These are phyloP conservation scores for Andrena camellia DNA, from an alignment of 2,888 invertebrate species.

Conservation along the genomic window DNA sequence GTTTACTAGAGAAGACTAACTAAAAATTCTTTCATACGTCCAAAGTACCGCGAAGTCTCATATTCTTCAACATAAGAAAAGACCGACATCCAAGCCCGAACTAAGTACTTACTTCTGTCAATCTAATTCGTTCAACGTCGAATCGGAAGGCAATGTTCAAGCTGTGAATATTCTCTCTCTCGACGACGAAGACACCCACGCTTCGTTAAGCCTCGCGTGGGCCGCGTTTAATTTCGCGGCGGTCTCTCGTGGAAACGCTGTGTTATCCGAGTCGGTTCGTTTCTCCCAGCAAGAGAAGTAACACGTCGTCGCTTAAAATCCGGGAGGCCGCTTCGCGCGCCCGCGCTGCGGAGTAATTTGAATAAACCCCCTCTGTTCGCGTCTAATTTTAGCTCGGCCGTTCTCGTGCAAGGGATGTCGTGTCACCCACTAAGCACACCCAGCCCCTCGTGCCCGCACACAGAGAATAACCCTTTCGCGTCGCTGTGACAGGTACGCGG, in stretches of 20 bases:
- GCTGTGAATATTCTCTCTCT: neutral
- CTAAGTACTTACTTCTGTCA: too few species aligned
- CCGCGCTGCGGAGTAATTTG: conserved; percentile 75
- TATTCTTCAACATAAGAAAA: too few species aligned
- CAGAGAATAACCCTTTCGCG: conserved; percentile 18
- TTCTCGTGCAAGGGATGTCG: conserved; percentile 52
- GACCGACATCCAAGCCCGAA: too few species aligned
- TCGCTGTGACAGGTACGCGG: conserved; percentile 13
- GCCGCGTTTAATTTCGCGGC: conserved; percentile 48
- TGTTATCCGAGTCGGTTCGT: conserved; percentile 43
- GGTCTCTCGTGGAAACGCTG: conserved; percentile 29
- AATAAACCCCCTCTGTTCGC: conserved; percentile 74
- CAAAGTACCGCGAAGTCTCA: too few species aligned
- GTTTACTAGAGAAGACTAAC: too few species aligned
- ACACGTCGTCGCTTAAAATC: conserved; percentile 63
- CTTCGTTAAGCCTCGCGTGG: conserved; percentile 37
- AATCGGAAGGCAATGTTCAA: too few species aligned
- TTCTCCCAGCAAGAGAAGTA: conserved; percentile 45
- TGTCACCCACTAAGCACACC: conserved; percentile 49
- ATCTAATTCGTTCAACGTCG: too few species aligned
- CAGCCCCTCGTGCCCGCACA: neutral
- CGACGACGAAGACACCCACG: conserved; percentile 13
- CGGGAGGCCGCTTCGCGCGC: conserved; percentile 68
- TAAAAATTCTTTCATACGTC: too few species aligned
- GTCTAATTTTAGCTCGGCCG: conserved; percentile 73